These are phyloP conservation scores for Cottus gobio DNA, from an alignment of 2,113 vertebrate genomes.

Conservation along the genomic window DNA sequence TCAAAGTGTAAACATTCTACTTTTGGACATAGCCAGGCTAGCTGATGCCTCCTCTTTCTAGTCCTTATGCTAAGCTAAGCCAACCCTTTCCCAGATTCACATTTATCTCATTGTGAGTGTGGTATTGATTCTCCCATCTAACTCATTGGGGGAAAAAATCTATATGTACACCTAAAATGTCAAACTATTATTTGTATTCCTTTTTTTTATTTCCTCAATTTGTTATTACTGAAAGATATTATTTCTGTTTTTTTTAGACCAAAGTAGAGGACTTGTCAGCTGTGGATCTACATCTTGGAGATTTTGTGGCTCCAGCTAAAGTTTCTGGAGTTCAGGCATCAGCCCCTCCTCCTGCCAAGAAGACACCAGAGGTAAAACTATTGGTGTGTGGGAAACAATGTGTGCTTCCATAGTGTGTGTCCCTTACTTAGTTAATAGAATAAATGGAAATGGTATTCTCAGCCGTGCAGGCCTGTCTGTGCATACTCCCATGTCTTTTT, in stretches of 20 bases:
- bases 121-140: no score
- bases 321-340: slow-evolving; percentile 47
- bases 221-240: not conserved
- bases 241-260: slow-evolving; percentile 23
- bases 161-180: not conserved
- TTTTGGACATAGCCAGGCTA: not conserved
- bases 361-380: slow-evolving; percentile 52
- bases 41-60: not conserved
- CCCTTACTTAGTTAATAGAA: not conserved
- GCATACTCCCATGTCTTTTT: not conserved
- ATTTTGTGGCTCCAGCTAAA: slow-evolving; percentile 50
- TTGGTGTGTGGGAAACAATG: not conserved
- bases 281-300: slow-evolving; percentile 38
- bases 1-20: not conserved
- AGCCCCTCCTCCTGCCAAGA: slow-evolving; percentile 20
- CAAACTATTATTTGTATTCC: not conserved
- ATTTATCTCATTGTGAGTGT: not conserved
- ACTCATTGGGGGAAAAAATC: not conserved
- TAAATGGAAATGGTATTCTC: not conserved
- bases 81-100: not conserved
- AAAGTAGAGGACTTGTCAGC: slow-evolving; percentile 50
- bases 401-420: not conserved
- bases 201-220: not conserved
- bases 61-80: not conserved
- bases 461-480: not conserved